Percentiles rank a stretch among this genome's conserved stretches.
phyloP scores from a whole-genome alignment of 2,888 invertebrate species.

The Troilus luridus region DNA sequence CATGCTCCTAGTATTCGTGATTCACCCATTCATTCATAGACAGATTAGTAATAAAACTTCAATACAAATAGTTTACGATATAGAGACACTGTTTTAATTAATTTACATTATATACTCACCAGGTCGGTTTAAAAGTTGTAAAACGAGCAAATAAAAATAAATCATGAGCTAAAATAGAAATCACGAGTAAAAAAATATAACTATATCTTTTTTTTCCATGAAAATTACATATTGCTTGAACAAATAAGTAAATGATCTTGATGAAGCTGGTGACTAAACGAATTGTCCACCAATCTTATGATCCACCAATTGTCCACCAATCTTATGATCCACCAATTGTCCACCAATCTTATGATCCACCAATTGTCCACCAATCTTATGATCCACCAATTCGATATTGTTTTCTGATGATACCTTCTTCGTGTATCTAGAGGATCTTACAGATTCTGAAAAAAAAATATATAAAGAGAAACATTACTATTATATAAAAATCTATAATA shows the following conservation, averaged over 20 bases:
- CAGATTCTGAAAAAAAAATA: conserved; percentile 49
- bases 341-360: too few relatives aligned
- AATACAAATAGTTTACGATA: too few relatives aligned
- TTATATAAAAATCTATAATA: too few relatives aligned
- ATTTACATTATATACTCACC: too few relatives aligned
- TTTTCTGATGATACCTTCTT: conserved; percentile 42
- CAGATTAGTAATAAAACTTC: too few relatives aligned
- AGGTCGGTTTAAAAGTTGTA: too few relatives aligned
- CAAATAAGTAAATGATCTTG: not conserved
- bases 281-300: not conserved
- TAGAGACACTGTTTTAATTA: too few relatives aligned
- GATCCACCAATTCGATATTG: conserved; percentile 33
- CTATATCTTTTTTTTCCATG: not conserved
- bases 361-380: not conserved
- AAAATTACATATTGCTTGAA: not conserved
- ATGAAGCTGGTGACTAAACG: not conserved
- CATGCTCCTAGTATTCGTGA: too few relatives aligned
- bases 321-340: conserved; percentile 20
- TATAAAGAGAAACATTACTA: not conserved
- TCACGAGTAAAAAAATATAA: not conserved
- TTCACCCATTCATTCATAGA: too few relatives aligned
- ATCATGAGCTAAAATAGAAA: not conserved
- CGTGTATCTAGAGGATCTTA: conserved; percentile 27
- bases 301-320: conserved; percentile 40
- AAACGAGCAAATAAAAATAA: not conserved